phyloP scores from a whole-genome alignment of 2,888 invertebrate genomes.

The Lumbricus terrestris region DNA sequence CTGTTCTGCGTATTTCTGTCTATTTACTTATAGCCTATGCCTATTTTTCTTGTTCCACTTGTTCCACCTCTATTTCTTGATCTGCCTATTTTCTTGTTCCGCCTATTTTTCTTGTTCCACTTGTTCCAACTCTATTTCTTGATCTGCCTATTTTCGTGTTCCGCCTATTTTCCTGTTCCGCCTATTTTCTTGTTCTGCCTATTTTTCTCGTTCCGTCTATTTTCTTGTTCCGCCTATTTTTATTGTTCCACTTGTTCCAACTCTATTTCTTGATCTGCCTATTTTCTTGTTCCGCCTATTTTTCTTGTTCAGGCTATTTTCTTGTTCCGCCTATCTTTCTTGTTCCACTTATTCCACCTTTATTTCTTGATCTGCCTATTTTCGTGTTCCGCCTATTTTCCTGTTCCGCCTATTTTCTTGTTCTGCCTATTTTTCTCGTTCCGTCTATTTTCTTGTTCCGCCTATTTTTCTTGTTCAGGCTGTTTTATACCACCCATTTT shows the following conservation, averaged over 20 bases:
- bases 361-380: background rate
- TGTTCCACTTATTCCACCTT: background rate
- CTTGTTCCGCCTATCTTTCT: background rate
- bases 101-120: background rate
- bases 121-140: background rate
- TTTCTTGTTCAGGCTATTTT: too few species aligned
- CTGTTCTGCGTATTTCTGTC: too few species aligned
- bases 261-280: too few species aligned
- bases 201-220: background rate
- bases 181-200: background rate
- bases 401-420: background rate
- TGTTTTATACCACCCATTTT: too few species aligned
- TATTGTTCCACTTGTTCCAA: background rate
- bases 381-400: background rate
- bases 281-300: too few species aligned
- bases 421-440: background rate
- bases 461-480: background rate
- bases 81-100: too few species aligned
- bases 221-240: background rate
- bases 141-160: background rate
- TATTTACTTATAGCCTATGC: too few species aligned
- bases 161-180: too few species aligned
- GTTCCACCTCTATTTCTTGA: too few species aligned
- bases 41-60: too few species aligned
- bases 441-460: background rate